Evolutionary conservation across 2,888 invertebrate species (phyloP).

Genomic region (Drosophila suboccidentalis): DNA sequence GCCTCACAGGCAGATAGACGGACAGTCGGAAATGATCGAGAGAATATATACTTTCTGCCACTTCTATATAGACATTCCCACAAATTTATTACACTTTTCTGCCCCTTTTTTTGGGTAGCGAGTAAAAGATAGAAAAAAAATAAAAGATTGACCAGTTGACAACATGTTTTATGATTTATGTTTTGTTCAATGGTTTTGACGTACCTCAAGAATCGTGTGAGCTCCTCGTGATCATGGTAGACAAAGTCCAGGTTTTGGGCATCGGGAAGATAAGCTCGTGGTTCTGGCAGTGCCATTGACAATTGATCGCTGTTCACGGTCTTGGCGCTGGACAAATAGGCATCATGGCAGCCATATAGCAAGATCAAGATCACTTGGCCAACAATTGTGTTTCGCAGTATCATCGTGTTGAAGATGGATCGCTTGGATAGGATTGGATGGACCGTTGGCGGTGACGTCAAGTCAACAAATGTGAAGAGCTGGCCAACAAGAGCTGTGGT

Average conservation of each 20-base stretch:
- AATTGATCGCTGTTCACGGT: conserved; percentile 60
- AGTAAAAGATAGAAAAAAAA: neutral
- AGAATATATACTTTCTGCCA: too few relatives aligned
- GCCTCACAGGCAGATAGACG: too few relatives aligned
- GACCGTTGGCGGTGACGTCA: conserved; percentile 54
- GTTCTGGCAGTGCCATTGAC: conserved; percentile 79
- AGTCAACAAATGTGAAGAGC: conserved; percentile 70
- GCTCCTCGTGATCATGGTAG: conserved; percentile 94
- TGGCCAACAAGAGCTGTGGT: conserved; percentile 52
- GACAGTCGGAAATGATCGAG: too few relatives aligned
- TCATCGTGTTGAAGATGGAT: conserved; percentile 59
- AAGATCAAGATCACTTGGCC: conserved; percentile 48
- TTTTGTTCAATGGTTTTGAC: neutral
- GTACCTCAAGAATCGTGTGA: conserved; percentile 92
- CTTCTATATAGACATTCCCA: too few relatives aligned
- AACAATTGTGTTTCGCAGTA: conserved; percentile 74
- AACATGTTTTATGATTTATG: neutral
- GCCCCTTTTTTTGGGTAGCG: neutral
- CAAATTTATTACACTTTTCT: too few relatives aligned
- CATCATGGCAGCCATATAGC: conserved; percentile 55
- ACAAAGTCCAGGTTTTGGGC: conserved; percentile 89
- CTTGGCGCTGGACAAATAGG: conserved; percentile 63
- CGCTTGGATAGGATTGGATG: conserved; percentile 19
- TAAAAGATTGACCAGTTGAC: neutral
- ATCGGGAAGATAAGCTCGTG: conserved; percentile 85